Evolutionary conservation across 2,113 vertebrate genomes (phyloP).

Genomic region (Hippolais icterina): DNA sequence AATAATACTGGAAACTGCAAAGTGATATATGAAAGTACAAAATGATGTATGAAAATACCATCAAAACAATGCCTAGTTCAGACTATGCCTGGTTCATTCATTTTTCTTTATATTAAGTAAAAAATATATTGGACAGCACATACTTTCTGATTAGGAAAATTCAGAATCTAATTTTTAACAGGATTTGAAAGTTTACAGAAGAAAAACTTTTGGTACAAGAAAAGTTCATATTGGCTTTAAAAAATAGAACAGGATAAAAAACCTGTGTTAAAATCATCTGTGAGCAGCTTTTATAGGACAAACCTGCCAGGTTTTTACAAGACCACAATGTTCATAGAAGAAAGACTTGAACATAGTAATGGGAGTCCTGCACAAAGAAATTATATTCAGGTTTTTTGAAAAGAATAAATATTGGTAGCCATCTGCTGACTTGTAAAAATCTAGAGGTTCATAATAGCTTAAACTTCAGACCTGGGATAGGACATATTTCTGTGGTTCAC

Average conservation of each 20-base stretch:
- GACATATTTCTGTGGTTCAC: background rate
- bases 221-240: background rate
- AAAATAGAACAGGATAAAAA: background rate
- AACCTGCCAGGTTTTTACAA: background rate
- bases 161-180: background rate
- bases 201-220: background rate
- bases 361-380: background rate
- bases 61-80: background rate
- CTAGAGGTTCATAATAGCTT: background rate
- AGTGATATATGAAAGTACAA: constrained; percentile 11
- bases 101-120: background rate
- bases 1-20: background rate
- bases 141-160: background rate
- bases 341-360: background rate
- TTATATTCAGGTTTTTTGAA: background rate
- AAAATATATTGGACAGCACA: background rate
- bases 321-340: background rate
- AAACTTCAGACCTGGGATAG: background rate
- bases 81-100: background rate
- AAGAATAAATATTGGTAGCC: background rate
- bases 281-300: background rate
- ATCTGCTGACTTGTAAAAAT: background rate
- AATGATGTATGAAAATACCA: constrained; percentile 16
- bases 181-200: background rate
- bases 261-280: background rate